A percentile compares a stretch with the other conserved stretches of the same genome.
phyloP scores from a whole-genome alignment of 1,140 invertebrate genomes.

The Drepana arcuata region DNA sequence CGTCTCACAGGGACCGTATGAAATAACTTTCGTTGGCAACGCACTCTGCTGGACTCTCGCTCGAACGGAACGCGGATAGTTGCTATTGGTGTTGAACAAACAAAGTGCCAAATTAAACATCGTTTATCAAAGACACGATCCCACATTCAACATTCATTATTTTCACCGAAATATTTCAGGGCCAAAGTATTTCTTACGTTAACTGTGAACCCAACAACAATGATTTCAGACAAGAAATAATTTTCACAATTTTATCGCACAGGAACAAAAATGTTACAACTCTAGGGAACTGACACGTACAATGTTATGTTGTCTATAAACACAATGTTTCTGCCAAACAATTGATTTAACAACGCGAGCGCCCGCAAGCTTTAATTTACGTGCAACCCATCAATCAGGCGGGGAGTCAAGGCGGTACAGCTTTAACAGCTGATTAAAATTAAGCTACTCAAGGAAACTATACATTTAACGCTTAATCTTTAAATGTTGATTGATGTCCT shows the following conservation, averaged over 20 bases:
- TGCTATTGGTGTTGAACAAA: conserved; percentile 22
- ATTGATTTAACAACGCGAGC: conserved; percentile 9
- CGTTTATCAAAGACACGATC: neutral
- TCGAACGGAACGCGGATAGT: conserved; percentile 13
- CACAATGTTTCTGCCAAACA: conserved; percentile 11
- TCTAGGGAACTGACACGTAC: conserved; percentile 6
- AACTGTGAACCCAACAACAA: no score
- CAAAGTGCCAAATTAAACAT: conserved; percentile 32
- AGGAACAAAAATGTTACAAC: no score
- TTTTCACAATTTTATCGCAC: no score
- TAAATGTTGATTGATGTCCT: no score
- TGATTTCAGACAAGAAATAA: no score
- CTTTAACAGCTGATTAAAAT: no score
- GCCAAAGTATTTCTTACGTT: no score
- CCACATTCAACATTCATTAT: neutral
- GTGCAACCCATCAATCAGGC: conserved; percentile 8
- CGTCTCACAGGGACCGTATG: conserved; percentile 27
- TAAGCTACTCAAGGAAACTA: no score
- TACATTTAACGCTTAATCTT: no score
- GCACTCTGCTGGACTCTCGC: conserved; percentile 16
- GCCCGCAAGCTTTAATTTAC: conserved; percentile 10
- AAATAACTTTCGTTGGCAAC: conserved; percentile 54
- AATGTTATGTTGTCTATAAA: conserved; percentile 12
- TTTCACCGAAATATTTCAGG: no score
- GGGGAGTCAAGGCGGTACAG: no score